These are phyloP conservation scores for Hypanus sabinus DNA, from an alignment of 2,113 vertebrate genomes.

Conservation along the genomic window DNA sequence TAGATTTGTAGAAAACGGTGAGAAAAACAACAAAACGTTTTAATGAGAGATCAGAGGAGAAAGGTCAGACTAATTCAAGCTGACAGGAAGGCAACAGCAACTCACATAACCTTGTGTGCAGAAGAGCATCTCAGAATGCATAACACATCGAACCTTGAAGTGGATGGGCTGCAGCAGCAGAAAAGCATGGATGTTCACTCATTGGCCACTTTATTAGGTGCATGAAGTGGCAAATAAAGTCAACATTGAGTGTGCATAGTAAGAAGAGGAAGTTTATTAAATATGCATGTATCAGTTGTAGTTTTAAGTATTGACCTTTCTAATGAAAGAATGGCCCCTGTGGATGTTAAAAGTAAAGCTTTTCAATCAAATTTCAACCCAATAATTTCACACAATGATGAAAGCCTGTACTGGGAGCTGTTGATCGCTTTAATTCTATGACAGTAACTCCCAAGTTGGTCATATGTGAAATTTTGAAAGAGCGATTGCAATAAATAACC, in stretches of 20 bases:
- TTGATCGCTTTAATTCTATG: conserved; percentile 65
- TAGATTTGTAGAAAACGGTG: no score
- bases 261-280: background rate
- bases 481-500: conserved; percentile 89
- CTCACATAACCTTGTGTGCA: no score
- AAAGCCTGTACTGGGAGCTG: conserved; percentile 58
- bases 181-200: no score
- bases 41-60: no score
- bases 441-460: conserved; percentile 65
- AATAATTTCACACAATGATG: conserved; percentile 56
- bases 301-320: conserved; percentile 65
- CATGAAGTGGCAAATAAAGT: no score
- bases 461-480: conserved; percentile 84
- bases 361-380: conserved; percentile 65
- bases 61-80: no score
- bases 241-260: background rate
- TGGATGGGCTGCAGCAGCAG: no score
- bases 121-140: no score
- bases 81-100: no score
- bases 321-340: conserved; percentile 74
- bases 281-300: conserved; percentile 47
- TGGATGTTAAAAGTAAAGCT: conserved; percentile 52
- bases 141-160: no score
- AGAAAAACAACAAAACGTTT: no score
- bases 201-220: no score